phyloP scores from a whole-genome alignment of 2,797 vertebrate genomes.

The Squalus acanthias region DNA sequence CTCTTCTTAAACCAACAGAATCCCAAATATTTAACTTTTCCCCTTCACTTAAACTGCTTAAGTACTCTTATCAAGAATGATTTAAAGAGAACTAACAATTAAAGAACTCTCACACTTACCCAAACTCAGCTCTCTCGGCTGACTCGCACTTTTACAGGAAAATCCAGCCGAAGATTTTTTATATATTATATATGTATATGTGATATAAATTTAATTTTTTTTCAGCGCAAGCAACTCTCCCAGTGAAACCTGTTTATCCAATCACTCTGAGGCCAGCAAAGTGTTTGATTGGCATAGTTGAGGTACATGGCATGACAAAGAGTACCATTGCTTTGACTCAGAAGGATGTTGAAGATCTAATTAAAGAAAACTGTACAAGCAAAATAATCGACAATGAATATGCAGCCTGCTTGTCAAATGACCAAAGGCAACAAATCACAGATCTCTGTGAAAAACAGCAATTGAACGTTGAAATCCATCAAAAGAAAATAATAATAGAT shows the following conservation, averaged over 20 bases:
- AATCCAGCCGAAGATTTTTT: not conserved
- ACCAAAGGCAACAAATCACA: constrained; percentile 43
- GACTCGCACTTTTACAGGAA: no score
- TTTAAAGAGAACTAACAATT: no score
- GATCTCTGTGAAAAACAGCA: constrained; percentile 44
- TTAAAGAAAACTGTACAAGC: constrained; percentile 46
- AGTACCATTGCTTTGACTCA: constrained; percentile 43
- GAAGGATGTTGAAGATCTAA: constrained; percentile 44
- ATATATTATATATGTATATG: not conserved
- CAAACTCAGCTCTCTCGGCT: no score
- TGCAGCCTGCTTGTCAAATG: constrained; percentile 41
- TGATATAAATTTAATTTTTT: not conserved
- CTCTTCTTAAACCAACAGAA: no score
- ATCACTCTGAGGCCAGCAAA: not conserved
- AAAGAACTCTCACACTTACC: no score
- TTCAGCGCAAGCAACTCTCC: not conserved
- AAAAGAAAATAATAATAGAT: constrained; percentile 43
- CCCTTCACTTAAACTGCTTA: no score
- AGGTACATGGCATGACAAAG: constrained; percentile 43
- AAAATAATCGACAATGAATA: constrained; percentile 41
- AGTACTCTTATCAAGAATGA: no score
- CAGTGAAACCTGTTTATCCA: not conserved
- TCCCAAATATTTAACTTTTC: no score
- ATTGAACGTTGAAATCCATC: constrained; percentile 42
- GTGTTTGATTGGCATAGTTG: constrained; percentile 41